Evolutionary conservation across 2,113 vertebrate genomes (phyloP).

Genomic region (Hystrix cristata): DNA sequence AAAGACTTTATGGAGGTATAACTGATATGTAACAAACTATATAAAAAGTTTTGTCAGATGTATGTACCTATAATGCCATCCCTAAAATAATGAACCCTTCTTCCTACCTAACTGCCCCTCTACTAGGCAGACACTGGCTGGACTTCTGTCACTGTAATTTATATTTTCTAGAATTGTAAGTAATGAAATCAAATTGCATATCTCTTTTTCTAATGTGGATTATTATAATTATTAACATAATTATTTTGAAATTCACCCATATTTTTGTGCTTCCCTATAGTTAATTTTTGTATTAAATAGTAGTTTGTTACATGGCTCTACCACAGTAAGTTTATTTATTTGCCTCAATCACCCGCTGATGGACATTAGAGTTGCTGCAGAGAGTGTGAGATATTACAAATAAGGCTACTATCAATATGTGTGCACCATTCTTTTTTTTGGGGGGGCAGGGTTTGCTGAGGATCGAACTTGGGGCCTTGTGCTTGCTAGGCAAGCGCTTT

Average conservation of each 20-base stretch:
- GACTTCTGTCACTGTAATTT: background rate
- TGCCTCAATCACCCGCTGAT: background rate
- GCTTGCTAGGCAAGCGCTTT: too few species aligned
- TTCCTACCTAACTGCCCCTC: background rate
- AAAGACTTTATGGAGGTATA: background rate
- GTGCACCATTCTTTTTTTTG: background rate
- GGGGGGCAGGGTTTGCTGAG: too few species aligned
- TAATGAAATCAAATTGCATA: background rate
- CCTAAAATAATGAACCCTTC: background rate
- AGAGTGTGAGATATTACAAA: background rate
- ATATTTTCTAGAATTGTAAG: conserved; percentile 26
- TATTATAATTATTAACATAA: background rate
- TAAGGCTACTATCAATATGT: background rate
- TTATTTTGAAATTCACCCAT: conserved; percentile 1
- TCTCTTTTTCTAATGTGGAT: background rate
- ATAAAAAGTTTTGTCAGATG: background rate
- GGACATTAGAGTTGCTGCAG: background rate
- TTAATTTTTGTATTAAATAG: background rate
- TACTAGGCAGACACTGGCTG: background rate
- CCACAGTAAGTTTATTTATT: background rate
- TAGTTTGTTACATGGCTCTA: background rate
- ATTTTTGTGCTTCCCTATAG: background rate
- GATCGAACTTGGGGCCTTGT: too few species aligned
- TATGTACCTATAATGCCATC: background rate
- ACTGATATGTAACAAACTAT: background rate